Evolutionary conservation across 2,113 vertebrate genomes (phyloP).

Genomic region (Phrynosoma platyrhinos): DNA sequence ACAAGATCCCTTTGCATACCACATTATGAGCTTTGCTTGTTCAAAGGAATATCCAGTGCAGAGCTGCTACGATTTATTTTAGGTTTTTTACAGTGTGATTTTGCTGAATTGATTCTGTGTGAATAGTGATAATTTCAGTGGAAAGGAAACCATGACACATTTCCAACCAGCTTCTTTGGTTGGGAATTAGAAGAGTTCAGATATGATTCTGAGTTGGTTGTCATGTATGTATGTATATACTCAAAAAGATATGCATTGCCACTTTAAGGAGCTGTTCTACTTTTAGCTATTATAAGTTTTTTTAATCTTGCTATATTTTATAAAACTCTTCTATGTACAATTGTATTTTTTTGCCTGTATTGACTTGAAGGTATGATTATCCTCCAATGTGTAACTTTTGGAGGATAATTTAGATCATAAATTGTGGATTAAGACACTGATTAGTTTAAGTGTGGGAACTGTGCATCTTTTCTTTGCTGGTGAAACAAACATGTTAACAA

Average conservation of each 20-base stretch:
- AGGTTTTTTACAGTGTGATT: not conserved
- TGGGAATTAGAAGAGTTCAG: slow-evolving; percentile 35
- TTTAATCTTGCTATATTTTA: slow-evolving; percentile 4
- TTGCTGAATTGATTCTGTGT: slow-evolving; percentile 39
- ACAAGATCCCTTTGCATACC: no score
- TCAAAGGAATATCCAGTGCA: slow-evolving; percentile 24
- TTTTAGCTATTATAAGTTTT: not conserved
- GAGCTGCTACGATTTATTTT: slow-evolving; percentile 44
- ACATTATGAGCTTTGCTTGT: not conserved
- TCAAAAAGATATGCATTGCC: not conserved
- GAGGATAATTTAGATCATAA: slow-evolving; percentile 58
- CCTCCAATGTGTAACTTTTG: slow-evolving; percentile 58
- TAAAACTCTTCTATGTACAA: slow-evolving; percentile 57
- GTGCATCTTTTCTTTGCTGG: not conserved
- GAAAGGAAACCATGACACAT: slow-evolving; percentile 37
- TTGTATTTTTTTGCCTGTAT: slow-evolving; percentile 50
- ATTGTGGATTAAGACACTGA: not conserved
- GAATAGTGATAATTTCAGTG: slow-evolving; percentile 64
- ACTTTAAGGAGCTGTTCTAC: slow-evolving; percentile 7
- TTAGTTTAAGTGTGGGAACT: not conserved
- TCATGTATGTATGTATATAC: slow-evolving; percentile 2
- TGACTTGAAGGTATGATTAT: slow-evolving; percentile 62
- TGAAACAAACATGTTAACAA: not conserved
- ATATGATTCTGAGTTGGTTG: slow-evolving; percentile 26
- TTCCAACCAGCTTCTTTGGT: slow-evolving; percentile 32